Evolutionary conservation across 64 coral and sea anemone genomes (phyloP), one percentile per base, ranked within the genome.

Genomic region (Stichodactyla mertensii): DNA sequence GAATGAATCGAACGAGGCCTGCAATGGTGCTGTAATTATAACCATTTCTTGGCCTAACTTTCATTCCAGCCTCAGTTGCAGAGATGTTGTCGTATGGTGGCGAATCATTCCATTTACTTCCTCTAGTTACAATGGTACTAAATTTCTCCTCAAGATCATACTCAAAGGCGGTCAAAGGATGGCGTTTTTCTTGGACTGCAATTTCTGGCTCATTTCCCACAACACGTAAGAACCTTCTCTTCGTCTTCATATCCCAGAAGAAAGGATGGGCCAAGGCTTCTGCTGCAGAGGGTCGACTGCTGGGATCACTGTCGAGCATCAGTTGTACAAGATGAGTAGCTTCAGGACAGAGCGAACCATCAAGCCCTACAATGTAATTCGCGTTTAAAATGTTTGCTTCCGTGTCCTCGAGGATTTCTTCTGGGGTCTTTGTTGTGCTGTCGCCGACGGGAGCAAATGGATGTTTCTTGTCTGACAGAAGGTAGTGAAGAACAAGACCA

Each of bases 401-500:
- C 12, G 69, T 74, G 36, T 74, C 69, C 2, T 0, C 7, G 10
- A 69, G 64, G 64, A 74, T 13, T 74, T 74, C 69, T 1, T 74
- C 24, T 4, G 24, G 24, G 1, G 24, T 31, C 27, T 74, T 74
- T 10, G 69, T 31, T 74, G 69, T 6, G 24, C 10, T 9, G 24
- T 28, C n/a, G 23, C 11, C 10, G 23, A 2, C 24, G 27, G 69
- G 69, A 27, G 69, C 24, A 23, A 74, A 74, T 74, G 69, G 69
- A 74, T 74, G 69, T 74, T 31, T 31, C 27, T 31, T 74, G 26
- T 23, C 24, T 74, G 69, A 74, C n/a, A 74, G 69, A 31, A 74
- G 22, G 10, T 74, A 85, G 90, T 89, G 20, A 91, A 86, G 52
- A 16, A 51, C 51, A 79, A 93, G 71, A 64, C 55, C 60, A 91